phyloP scores from a whole-genome alignment of 1,140 invertebrate species.

The Leptestheria dahalacensis region DNA sequence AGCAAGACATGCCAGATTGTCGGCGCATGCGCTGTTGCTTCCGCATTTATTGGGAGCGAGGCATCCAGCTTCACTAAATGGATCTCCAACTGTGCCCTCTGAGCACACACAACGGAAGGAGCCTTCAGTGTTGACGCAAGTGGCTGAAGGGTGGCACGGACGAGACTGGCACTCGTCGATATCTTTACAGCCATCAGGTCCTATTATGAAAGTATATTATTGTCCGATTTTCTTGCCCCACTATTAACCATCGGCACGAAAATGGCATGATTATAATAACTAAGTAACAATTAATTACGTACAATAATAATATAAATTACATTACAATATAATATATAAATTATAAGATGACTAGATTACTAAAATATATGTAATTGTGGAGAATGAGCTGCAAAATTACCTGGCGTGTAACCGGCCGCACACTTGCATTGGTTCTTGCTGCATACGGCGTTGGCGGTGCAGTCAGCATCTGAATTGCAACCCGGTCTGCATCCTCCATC shows the following conservation, averaged over 20 bases:
- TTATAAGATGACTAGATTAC: too few species aligned
- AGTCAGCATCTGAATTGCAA: slow-evolving; percentile 65
- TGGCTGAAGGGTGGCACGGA: slow-evolving; percentile 61
- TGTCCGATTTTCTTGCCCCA: too few species aligned
- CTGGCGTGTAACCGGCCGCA: slow-evolving; percentile 47
- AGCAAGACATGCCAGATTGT: slow-evolving; percentile 50
- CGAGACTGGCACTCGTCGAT: slow-evolving; percentile 29
- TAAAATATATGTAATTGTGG: not conserved
- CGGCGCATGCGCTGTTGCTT: slow-evolving; percentile 47
- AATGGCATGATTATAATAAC: too few species aligned
- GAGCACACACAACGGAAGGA: slow-evolving; percentile 65
- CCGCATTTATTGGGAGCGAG: slow-evolving; percentile 51
- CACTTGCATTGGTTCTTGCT: slow-evolving; percentile 54
- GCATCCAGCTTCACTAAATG: slow-evolving; percentile 43
- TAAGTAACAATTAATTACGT: too few species aligned
- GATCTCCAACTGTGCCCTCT: slow-evolving; percentile 58
- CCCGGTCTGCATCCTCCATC: slow-evolving; percentile 64
- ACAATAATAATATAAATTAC: too few species aligned
- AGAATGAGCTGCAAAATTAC: slow-evolving; percentile 38
- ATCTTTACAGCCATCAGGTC: slow-evolving; percentile 57
- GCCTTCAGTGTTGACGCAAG: slow-evolving; percentile 61
- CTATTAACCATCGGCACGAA: not conserved
- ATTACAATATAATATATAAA: too few species aligned
- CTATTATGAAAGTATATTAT: slow-evolving; percentile 19
- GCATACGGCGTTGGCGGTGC: slow-evolving; percentile 61